phyloP scores from a whole-genome alignment of 2,113 vertebrate genomes.

The Varanus komodoensis region DNA sequence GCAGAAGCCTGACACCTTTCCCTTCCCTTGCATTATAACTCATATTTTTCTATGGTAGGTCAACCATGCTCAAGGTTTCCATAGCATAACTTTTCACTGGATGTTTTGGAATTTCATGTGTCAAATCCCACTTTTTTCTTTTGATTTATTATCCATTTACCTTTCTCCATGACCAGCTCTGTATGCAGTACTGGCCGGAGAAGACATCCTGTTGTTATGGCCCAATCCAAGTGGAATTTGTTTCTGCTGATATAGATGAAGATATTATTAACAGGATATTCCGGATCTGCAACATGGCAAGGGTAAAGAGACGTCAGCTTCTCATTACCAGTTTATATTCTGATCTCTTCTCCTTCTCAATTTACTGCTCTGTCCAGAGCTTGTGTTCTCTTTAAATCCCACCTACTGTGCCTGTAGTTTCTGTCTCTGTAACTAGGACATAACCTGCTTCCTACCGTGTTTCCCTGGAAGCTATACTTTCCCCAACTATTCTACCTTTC shows the following conservation, averaged over 20 bases:
- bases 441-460: neutral
- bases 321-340: neutral
- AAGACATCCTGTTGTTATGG: slow-evolving; percentile 95
- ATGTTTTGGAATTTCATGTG: neutral
- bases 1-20: neutral
- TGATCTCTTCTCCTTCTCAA: neutral
- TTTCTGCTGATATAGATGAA: slow-evolving; percentile 96
- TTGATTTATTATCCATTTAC: slow-evolving; percentile 9
- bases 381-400: neutral
- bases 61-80: neutral
- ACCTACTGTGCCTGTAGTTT: neutral
- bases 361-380: too few species aligned
- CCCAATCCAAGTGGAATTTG: slow-evolving; percentile 96
- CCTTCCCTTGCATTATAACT: neutral
- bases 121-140: neutral
- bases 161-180: slow-evolving; percentile 79
- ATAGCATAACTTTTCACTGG: neutral
- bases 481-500: neutral
- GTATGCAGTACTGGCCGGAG: slow-evolving; percentile 99
- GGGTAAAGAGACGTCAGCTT: slow-evolving; percentile 76
- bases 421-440: neutral
- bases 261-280: slow-evolving; percentile 98
- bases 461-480: neutral
- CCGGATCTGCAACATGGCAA: slow-evolving; percentile 98
- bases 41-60: neutral